Base-by-base conservation (phyloP, 2,888 invertebrate species). In the Nesidiocoris tenuis region DNA sequence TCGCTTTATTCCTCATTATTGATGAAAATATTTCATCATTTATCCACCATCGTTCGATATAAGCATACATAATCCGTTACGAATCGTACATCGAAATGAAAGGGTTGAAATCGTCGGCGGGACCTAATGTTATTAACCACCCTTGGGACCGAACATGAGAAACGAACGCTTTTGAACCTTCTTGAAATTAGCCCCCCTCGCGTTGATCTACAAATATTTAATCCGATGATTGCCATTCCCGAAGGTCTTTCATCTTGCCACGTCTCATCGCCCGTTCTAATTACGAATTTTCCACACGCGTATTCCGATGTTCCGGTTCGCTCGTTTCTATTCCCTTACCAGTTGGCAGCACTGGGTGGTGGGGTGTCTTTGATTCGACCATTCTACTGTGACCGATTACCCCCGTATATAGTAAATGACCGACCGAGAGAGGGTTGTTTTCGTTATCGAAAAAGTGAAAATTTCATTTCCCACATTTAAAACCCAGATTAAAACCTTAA, bases 251-350 rank as follows among this genome's bases (percentile, higher is more conserved):
- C 68, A 55, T 68, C 68, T 68, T 21, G 54, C 68, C 55, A 68
- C 68, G 18, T 55, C 68, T 68, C 55, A 55, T 68, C 68, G 54
- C 55, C 56, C 54, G 19, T 24, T 68, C 68, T 68, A 55, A 55
- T 68, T 55, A 55, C 55, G 55, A 55, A 68, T 68, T 68, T 68
- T 55, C 59, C 68, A 55, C 68, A 68, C 57, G 39, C 71, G 22
- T 57, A 71, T 71, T 23, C 18, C 71, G 55, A 57, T 61, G 23
- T 16, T 12, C 23, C 23, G 19, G 63, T 39, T 39, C 39, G 63
- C 16, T 63, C 23, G 23, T 63, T 22, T 63, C 63, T 5, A 19
- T 21, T n/a, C 23, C 16, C 23, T 63, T 22, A 5, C 22, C 3
- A 22, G 39, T 39, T 7, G 39, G 39, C 39, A 39, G 3, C 12